Evolutionary conservation across 1,140 invertebrate species (phyloP), one percentile per base, ranked within the genome.

Genomic region (Octopus bimaculoides): DNA sequence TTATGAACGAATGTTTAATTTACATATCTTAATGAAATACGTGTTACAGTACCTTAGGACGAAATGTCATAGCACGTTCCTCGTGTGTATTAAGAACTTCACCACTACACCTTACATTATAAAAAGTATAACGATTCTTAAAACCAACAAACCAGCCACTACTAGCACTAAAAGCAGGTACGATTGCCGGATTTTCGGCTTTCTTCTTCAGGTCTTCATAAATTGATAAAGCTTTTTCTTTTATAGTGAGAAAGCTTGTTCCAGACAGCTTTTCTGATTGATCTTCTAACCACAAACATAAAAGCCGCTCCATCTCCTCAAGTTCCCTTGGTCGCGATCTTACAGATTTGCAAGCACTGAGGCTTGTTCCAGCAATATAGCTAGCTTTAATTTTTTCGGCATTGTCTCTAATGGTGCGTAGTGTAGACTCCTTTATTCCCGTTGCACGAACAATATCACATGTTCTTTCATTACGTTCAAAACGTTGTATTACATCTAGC

Each of bases 341-440:
- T 9, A 71, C 9, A 14, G 14, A 9, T 71, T 71, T 71, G 66
- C 66, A n/a, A 8, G 66, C 66, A 71, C 66, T 71, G 17, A 71
- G 66, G 66, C 66, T 71, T 9, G 14, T 71, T 71, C 66, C 66
- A 17, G 66, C 66, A 71, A 12, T 9, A 17, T n/a, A 12, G 14
- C 66, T 71, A 6, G 66, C 66, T 71, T 71, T 71, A 71, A 71
- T 71, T 71, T 71, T 71, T 71, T 71, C 66, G 8, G 66, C 66
- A 71, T 71, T 71, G 66, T 71, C 66, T 14, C 66, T 9, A 71
- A 71, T 71, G 8, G 66, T 71, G 8, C 66, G 66, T 14, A 71
- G 14, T 5, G 66, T 71, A 10, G 66, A 71, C 14, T 71, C 66
- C 7, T 71, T 71, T 8, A 71, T 71, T 9, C 66, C 66, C 6